phyloP scores from a whole-genome alignment of 1,140 invertebrate species.

The Pissodes strobi region DNA sequence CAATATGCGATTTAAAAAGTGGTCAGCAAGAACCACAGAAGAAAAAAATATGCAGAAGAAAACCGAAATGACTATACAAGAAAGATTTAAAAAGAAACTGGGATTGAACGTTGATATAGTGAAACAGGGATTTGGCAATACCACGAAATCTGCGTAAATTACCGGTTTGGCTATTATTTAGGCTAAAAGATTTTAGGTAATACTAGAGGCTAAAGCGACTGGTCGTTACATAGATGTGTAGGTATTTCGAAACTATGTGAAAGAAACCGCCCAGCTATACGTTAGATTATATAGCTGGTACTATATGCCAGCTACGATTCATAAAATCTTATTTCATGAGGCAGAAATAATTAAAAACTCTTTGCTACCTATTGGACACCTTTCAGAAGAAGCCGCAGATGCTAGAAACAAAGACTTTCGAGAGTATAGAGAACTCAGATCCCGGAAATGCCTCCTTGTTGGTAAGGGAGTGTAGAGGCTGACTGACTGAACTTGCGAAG shows the following conservation, averaged over 20 bases:
- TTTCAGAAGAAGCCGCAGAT: constrained; percentile 41
- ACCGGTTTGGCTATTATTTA: constrained; percentile 43
- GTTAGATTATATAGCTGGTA: constrained; percentile 45
- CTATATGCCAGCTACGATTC: constrained; percentile 47
- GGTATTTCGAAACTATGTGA: constrained; percentile 39
- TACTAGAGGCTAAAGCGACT: constrained; percentile 39
- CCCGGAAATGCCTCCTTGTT: too few relatives aligned
- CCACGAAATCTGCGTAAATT: constrained; percentile 40
- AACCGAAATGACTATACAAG: too few relatives aligned
- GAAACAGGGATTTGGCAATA: constrained; percentile 50
- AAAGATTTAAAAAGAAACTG: too few relatives aligned
- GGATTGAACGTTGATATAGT: too few relatives aligned
- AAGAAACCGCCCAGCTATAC: constrained; percentile 39
- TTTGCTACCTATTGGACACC: constrained; percentile 44
- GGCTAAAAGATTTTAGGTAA: constrained; percentile 36
- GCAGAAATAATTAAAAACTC: constrained; percentile 40
- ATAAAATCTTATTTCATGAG: constrained; percentile 52
- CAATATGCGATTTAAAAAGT: too few relatives aligned
- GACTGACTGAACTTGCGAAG: too few relatives aligned
- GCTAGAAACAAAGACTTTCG: constrained; percentile 47
- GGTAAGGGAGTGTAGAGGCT: too few relatives aligned
- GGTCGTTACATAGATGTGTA: constrained; percentile 42
- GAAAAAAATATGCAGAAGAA: too few relatives aligned
- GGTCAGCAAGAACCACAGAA: too few relatives aligned
- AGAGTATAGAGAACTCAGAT: too few relatives aligned